Evolutionary conservation across 2,888 invertebrate species (phyloP).

Genomic region (Amblyteles armatorius): DNA sequence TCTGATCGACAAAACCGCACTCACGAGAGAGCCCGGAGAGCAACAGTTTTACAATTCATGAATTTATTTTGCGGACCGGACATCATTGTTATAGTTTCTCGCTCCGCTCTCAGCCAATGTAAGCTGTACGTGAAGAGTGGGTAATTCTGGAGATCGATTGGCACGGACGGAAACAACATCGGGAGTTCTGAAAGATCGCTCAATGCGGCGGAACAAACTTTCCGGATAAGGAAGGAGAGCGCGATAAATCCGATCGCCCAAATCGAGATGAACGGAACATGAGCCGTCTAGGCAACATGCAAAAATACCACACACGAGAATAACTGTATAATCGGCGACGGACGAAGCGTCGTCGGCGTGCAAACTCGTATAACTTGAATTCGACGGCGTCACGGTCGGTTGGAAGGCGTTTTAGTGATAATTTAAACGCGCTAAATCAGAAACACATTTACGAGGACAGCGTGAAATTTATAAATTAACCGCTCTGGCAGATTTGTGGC

Average conservation of each 20-base stretch:
- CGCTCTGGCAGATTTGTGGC: slow-evolving; percentile 80
- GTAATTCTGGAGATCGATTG: slow-evolving; percentile 10
- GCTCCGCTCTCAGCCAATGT: slow-evolving; percentile 71
- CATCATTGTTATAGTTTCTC: slow-evolving; percentile 80
- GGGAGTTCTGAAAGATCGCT: neutral
- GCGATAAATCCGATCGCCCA: slow-evolving; percentile 7
- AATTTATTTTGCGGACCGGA: slow-evolving; percentile 83
- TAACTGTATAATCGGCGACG: slow-evolving; percentile 36
- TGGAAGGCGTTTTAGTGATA: slow-evolving; percentile 81
- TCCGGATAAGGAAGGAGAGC: slow-evolving; percentile 7
- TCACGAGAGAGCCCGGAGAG: slow-evolving; percentile 70
- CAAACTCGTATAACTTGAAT: slow-evolving; percentile 5
- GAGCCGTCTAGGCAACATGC: neutral
- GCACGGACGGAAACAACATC: neutral
- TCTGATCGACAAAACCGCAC: slow-evolving; percentile 68
- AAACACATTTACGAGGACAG: slow-evolving; percentile 81
- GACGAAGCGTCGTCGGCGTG: slow-evolving; percentile 34
- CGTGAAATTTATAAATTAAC: slow-evolving; percentile 83
- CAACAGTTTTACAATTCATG: slow-evolving; percentile 83
- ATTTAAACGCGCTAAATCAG: slow-evolving; percentile 82
- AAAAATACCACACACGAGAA: neutral
- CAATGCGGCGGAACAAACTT: neutral
- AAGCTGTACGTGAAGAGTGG: slow-evolving; percentile 36
- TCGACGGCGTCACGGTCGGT: slow-evolving; percentile 68
- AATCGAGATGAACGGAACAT: neutral